Evolutionary conservation across 2,113 vertebrate genomes (phyloP), one percentile per base, ranked within the genome.

Genomic region (Condylura cristata): DNA sequence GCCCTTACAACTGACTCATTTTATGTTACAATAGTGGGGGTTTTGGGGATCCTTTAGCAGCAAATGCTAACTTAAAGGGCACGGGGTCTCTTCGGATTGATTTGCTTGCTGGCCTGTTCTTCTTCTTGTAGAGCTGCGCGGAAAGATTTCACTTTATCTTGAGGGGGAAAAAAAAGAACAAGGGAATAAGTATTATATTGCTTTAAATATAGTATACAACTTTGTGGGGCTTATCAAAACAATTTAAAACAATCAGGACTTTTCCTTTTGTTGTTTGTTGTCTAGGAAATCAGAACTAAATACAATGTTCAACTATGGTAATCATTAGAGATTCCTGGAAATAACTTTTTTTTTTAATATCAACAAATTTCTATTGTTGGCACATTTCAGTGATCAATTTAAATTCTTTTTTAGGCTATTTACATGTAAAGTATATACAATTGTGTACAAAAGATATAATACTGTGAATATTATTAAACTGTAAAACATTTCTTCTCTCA

Each of bases 71-170:
- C 82, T 99, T 99, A 99, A 98, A 99, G 99, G 65, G 99, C 99
- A 72, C 99, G 99, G 94, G 99, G 99, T 98, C 99, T 99, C 97
- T 99, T 99, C n/a, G 99, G 99, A 96, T 99, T 99, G 92, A 99
- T 99, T 98, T 99, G 99, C 98, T 99, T 99, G 98, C 99, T 99
- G 75, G 99, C 99, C 95, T 99, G 99, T 96, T 99, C 99, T 93
- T 99, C 99, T 68, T 99, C 99, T 97, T 99, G 99, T 5, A 99
- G 98, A 44, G 99, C 97, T 86, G 99, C 98, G 63, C 99, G 99
- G 98, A 99, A 99, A 82, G 99, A 99, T 95, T 99, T 99, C 97
- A 99, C 99, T 99, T 99, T 99, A 98, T 99, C 99, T 97, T 96
- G 89, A 75, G 34, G 66, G 75, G 92, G 53, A 82, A 95, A 96